A percentile compares a stretch with the other conserved stretches of the same genome.
phyloP scores from a whole-genome alignment of 2,797 vertebrate genomes.

The Artibeus jamaicensis region DNA sequence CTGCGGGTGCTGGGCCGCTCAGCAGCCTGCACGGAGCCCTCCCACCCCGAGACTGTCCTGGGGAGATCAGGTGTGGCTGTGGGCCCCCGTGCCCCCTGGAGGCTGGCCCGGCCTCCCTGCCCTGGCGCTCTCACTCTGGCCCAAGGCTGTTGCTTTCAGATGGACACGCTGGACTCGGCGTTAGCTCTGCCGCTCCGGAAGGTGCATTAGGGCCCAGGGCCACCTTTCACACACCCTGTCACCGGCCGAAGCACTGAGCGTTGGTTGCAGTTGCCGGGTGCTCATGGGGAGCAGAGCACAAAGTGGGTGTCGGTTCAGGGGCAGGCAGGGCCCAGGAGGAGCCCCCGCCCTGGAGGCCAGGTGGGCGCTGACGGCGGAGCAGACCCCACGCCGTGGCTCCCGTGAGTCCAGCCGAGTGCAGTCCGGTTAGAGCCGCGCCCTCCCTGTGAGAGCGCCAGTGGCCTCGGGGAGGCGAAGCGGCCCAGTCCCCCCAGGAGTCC shows the following conservation, averaged over 20 bases:
- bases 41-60: neutral
- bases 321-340: neutral
- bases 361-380: neutral
- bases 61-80: accelerated
- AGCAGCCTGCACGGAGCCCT: too few relatives aligned
- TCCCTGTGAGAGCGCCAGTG: neutral
- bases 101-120: neutral
- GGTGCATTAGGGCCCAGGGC: accelerated
- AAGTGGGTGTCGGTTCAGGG: neutral
- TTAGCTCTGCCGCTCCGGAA: neutral
- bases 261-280: neutral
- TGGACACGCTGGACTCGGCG: too few relatives aligned
- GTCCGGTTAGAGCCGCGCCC: neutral
- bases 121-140: accelerated
- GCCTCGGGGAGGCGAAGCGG: neutral
- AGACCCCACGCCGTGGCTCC: neutral
- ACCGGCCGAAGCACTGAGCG: accelerated
- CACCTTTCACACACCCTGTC: accelerated
- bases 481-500: accelerated
- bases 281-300: neutral
- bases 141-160: neutral
- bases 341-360: neutral
- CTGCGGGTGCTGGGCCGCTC: accelerated
- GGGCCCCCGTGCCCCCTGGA: neutral
- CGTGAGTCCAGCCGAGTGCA: neutral